Conservation (phyloP, 2,888 invertebrate genomes). For the Fragum sueziense region DNA sequence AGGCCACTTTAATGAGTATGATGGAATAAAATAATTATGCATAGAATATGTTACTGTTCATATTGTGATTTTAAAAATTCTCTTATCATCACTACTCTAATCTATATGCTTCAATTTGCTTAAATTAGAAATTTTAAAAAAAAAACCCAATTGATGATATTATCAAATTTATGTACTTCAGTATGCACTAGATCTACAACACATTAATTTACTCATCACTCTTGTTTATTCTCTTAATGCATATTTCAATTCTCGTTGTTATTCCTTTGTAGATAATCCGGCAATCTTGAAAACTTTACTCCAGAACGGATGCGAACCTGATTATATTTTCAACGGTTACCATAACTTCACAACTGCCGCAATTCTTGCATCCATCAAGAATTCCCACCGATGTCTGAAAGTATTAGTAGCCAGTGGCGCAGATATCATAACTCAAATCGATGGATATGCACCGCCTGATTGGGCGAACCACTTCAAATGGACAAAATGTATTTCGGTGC, state of each 20-base stretch:
- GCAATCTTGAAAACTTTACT: constrained; percentile 44
- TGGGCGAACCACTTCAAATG: constrained; percentile 52
- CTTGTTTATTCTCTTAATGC: neutral
- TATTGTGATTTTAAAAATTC: too few relatives aligned
- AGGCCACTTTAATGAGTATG: too few relatives aligned
- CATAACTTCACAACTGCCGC: constrained; percentile 49
- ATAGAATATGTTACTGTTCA: too few relatives aligned
- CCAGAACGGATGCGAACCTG: constrained; percentile 45
- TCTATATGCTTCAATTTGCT: too few relatives aligned
- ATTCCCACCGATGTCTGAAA: constrained; percentile 49
- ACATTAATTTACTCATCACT: too few relatives aligned
- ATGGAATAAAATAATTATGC: too few relatives aligned
- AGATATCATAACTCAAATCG: constrained; percentile 10
- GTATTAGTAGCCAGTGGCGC: constrained; percentile 51
- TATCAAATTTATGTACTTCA: too few relatives aligned
- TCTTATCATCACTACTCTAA: too few relatives aligned
- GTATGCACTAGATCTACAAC: too few relatives aligned
- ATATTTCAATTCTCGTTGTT: neutral
- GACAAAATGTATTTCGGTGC: constrained; percentile 32
- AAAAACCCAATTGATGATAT: too few relatives aligned
- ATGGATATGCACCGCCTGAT: constrained; percentile 36
- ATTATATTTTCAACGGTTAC: constrained; percentile 56
- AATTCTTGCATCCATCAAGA: constrained; percentile 41
- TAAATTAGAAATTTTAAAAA: too few relatives aligned
- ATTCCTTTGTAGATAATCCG: constrained; percentile 43